phyloP scores from a whole-genome alignment of 2,113 vertebrate species.

The Uria aalge region DNA sequence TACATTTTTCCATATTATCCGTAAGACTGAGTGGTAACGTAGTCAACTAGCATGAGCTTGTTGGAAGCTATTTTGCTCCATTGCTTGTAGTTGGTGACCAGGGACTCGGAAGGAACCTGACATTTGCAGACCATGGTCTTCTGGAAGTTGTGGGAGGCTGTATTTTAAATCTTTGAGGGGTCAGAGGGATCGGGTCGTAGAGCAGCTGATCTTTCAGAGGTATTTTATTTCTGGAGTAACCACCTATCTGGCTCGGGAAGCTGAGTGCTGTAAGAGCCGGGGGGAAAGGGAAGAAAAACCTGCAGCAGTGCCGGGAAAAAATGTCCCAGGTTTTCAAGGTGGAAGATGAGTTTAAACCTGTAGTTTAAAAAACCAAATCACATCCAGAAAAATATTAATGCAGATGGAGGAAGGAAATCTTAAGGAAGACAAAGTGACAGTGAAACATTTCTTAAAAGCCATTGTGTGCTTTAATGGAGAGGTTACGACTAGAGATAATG shows the following conservation, averaged over 20 bases:
- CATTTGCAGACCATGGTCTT: neutral
- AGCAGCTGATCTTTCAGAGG: neutral
- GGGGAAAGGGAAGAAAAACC: slow-evolving; percentile 5
- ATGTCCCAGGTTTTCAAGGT: slow-evolving; percentile 24
- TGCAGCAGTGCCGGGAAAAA: slow-evolving; percentile 61
- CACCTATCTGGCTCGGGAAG: neutral
- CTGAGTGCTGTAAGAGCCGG: neutral
- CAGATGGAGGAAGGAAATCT: slow-evolving; percentile 39
- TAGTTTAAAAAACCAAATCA: slow-evolving; percentile 69
- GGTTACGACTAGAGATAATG: slow-evolving; percentile 81
- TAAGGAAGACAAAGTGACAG: slow-evolving; percentile 72
- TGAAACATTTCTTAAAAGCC: slow-evolving; percentile 78
- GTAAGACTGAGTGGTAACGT: neutral
- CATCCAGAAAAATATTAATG: slow-evolving; percentile 69
- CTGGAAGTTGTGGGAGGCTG: neutral
- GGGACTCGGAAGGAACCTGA: neutral
- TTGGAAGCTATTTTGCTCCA: neutral
- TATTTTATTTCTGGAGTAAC: neutral
- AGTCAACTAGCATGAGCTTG: slow-evolving; percentile 31
- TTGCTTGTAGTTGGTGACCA: neutral
- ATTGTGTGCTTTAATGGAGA: slow-evolving; percentile 74
- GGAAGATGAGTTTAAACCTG: slow-evolving; percentile 58
- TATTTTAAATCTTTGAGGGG: neutral
- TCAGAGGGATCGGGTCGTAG: rapidly evolving
- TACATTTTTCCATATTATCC: slow-evolving; percentile 32